Evolutionary conservation across 2,797 vertebrate species (phyloP).

Genomic region (Tangara arthus): DNA sequence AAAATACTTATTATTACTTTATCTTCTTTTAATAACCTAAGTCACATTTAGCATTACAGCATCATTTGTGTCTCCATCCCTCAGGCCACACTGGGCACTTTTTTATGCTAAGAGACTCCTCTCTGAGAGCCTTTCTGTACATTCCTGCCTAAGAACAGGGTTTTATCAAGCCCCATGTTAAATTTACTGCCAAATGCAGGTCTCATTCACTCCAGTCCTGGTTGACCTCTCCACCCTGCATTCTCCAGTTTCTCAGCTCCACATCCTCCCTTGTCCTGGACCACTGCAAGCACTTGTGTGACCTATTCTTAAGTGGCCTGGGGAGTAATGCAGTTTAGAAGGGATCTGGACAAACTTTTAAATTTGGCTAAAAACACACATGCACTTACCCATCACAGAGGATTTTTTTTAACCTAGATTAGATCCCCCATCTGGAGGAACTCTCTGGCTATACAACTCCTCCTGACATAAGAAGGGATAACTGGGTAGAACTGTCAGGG

Average conservation of each 20-base stretch:
- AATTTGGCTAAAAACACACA: neutral
- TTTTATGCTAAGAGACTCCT: neutral
- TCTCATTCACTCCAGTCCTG: neutral
- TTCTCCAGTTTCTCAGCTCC: neutral
- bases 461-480: neutral
- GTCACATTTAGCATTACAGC: neutral
- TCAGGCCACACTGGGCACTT: neutral
- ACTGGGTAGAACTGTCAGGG: neutral
- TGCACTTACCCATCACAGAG: fast-evolving
- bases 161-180: neutral
- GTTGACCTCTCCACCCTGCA: neutral
- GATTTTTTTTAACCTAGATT: neutral
- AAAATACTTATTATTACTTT: neutral
- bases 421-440: neutral
- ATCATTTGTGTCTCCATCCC: neutral
- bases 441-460: neutral
- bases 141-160: neutral
- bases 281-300: neutral
- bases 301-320: neutral
- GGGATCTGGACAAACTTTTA: neutral
- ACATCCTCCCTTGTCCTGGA: neutral
- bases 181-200: neutral
- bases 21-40: neutral
- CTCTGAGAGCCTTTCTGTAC: neutral
- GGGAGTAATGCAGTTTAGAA: neutral